Percentiles rank a stretch among this genome's conserved stretches.
Conservation (phyloP, 2,113 vertebrate genomes). For the Callopanchax toddi region DNA sequence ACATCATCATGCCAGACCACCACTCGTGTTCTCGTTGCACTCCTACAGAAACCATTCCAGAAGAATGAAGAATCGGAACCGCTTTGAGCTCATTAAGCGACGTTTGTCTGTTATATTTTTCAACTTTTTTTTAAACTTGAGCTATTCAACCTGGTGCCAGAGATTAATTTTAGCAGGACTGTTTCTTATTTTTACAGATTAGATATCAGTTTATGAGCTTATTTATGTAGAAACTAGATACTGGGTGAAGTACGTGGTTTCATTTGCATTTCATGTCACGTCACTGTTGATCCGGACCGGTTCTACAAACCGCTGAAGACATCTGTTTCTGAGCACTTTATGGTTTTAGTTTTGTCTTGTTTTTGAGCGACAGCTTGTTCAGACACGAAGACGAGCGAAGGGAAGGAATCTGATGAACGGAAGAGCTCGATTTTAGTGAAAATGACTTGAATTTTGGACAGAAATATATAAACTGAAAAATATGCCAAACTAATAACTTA, state of each 20-base stretch:
- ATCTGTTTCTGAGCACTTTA: conserved; percentile 55
- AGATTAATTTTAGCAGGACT: conserved; percentile 18
- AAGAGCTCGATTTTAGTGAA: background rate
- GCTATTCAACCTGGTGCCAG: background rate
- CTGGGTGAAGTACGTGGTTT: background rate
- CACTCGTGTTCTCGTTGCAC: background rate
- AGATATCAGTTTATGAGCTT: conserved; percentile 7
- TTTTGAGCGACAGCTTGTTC: background rate
- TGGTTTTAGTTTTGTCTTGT: conserved; percentile 7
- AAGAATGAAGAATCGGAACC: conserved; percentile 14
- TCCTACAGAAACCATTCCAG: conserved; percentile 31
- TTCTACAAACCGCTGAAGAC: background rate
- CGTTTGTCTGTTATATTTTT: background rate
- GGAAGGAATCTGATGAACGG: background rate
- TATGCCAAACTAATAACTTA: no score
- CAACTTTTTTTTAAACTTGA: background rate
- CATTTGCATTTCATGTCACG: background rate
- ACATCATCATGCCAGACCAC: conserved; percentile 5
- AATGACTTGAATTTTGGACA: background rate
- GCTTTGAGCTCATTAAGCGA: background rate
- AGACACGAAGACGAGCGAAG: background rate
- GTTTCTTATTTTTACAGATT: background rate
- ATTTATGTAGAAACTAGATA: conserved; percentile 15
- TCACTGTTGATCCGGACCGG: conserved; percentile 1
- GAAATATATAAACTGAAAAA: no score